A percentile compares a stretch with the other conserved stretches of the same genome.
Evolutionary conservation across 2,888 invertebrate genomes (phyloP).

Genomic region (Xestia rhomboidea): DNA sequence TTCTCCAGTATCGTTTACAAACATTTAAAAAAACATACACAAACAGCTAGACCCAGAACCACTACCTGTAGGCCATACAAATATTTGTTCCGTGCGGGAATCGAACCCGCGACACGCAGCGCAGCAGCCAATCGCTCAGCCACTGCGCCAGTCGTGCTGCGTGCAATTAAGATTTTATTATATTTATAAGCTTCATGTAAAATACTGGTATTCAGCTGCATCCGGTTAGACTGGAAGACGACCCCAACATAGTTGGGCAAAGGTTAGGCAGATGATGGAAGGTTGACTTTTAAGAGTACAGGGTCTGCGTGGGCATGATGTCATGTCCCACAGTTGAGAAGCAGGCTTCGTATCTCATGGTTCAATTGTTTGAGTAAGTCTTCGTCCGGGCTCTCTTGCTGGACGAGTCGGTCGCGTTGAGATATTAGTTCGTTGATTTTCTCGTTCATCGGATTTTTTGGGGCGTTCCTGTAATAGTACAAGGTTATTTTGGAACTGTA

Average conservation of each 20-base stretch:
- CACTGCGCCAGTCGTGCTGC: too few relatives aligned
- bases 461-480: constrained; percentile 68
- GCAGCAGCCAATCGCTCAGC: too few relatives aligned
- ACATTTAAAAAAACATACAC: too few relatives aligned
- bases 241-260: not conserved
- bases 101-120: too few relatives aligned
- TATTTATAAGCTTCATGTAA: not conserved
- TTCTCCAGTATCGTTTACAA: too few relatives aligned
- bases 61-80: too few relatives aligned
- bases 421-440: constrained; percentile 85
- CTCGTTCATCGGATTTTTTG: constrained; percentile 83
- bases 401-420: constrained; percentile 87
- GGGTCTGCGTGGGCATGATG: not conserved
- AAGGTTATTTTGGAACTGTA: not conserved
- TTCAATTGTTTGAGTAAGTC: constrained; percentile 86
- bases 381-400: constrained; percentile 88
- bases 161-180: too few relatives aligned
- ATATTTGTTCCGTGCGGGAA: too few relatives aligned
- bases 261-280: not conserved
- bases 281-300: constrained; percentile 10
- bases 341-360: constrained; percentile 87
- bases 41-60: too few relatives aligned
- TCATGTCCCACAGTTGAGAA: constrained; percentile 85
- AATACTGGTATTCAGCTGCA: not conserved
- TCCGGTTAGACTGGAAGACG: not conserved